Percentiles rank a stretch among this genome's conserved stretches.
Conservation (phyloP, 2,113 vertebrate species). For the Philantomba maxwellii region DNA sequence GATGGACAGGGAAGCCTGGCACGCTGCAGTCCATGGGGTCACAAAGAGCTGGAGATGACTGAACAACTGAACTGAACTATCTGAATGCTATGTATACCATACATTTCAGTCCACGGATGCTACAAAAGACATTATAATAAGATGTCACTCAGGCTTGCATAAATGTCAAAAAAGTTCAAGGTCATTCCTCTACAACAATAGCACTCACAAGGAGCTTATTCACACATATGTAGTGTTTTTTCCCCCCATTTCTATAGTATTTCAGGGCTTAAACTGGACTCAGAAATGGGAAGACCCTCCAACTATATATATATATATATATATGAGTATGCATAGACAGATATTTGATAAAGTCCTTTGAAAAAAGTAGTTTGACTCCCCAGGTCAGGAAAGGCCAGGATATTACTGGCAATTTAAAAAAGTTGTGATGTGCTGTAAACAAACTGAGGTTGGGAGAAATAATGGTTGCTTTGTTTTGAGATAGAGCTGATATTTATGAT, state of each 20-base stretch:
- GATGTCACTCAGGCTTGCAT: neutral
- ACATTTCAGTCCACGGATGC: neutral
- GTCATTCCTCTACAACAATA: neutral
- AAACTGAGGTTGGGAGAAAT: neutral
- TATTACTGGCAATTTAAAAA: neutral
- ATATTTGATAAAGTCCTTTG: neutral
- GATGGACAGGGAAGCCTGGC: neutral
- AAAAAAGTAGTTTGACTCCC: neutral
- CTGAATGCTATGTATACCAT: neutral
- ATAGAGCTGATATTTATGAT: constrained; percentile 10
- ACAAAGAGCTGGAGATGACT: neutral
- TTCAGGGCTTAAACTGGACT: neutral
- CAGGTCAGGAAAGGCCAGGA: neutral
- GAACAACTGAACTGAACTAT: neutral
- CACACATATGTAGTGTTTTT: neutral
- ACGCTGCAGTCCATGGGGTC: neutral
- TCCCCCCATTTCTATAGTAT: neutral
- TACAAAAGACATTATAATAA: neutral
- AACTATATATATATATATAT: neutral
- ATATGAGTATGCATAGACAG: neutral
- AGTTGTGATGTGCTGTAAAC: neutral
- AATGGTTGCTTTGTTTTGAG: neutral
- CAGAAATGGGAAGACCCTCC: neutral
- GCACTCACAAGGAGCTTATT: neutral
- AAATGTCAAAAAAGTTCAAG: neutral